Evolutionary conservation across 2,797 vertebrate species (phyloP).

Genomic region (Eupleurogrammus muticus): DNA sequence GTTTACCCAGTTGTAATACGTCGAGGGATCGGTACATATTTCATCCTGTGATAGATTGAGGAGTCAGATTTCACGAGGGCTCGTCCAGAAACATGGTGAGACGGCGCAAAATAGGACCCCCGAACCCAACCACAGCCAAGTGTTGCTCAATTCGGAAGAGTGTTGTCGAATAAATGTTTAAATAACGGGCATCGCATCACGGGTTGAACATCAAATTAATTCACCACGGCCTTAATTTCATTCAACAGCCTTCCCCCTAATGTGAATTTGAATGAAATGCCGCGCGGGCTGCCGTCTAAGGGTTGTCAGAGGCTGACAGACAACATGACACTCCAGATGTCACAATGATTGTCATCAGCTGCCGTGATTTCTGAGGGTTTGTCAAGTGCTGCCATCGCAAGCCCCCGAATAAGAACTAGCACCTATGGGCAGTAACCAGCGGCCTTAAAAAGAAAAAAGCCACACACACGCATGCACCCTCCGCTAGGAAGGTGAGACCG

Average conservation of each 20-base stretch:
- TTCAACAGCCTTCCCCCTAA: constrained; percentile 13
- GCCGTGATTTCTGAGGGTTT: constrained; percentile 28
- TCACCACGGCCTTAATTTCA: background rate
- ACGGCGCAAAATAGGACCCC: background rate
- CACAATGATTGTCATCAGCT: constrained; percentile 45
- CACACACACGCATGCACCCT: constrained; percentile 18
- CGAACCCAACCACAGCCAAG: background rate
- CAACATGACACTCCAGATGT: constrained; percentile 38
- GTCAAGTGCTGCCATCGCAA: constrained; percentile 18
- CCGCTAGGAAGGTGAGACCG: constrained; percentile 61
- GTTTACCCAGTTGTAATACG: constrained; percentile 30
- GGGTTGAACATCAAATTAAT: background rate
- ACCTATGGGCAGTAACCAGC: constrained; percentile 26
- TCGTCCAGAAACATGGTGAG: background rate
- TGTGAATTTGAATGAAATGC: constrained; percentile 22
- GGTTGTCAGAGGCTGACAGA: constrained; percentile 13
- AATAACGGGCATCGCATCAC: background rate
- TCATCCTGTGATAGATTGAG: constrained; percentile 8
- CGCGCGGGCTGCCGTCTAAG: constrained; percentile 5
- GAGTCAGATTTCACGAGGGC: background rate
- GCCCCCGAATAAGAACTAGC: constrained; percentile 38
- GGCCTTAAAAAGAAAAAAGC: constrained; percentile 22
- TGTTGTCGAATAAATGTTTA: background rate
- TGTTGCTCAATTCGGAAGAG: background rate
- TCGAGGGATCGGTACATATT: constrained; percentile 34